Base-by-base conservation (phyloP, 2,888 invertebrate species). In the Orthosia cruda region DNA sequence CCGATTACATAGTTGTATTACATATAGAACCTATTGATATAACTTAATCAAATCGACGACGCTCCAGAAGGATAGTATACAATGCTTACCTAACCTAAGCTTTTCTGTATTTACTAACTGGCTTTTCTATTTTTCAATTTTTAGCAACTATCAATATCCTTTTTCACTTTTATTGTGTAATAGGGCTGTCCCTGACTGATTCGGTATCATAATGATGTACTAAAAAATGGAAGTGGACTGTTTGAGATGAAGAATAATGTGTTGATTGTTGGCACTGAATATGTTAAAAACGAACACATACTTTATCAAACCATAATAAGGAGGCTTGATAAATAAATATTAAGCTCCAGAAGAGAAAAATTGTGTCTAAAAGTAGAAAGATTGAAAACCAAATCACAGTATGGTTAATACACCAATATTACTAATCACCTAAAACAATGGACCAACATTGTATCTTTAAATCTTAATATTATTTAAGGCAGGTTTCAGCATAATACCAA, bases 321-420 rank as follows among this genome's bases (percentile, higher is more conserved):
- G 40, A 69, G 47, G 57, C 49, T 71, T 81, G 65, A 69, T 68
- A 47, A 64, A 32, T 76, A 65, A 84, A 83, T 63, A 77, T 65
- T 67, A 69, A 77, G 63, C 64, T 77, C 55, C 59, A 70, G 77
- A 73, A 84, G 74, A 77, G 64, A 73, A 79, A 77, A 77, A 79
- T 74, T 65, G 75, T 65, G 54, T 81, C 78, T 82, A 88, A 83
- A 85, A 71, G 62, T 73, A 69, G 62, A 65, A 77, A 71, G 57
- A 80, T 80, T 73, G 77, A 77, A 84, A 88, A 83, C 68, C 67
- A 83, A 87, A 87, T 87, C 88, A 88, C 85, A 87, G 85, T 77
- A 71, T 72, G 78, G 62, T 81, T 50, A 69, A 74, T 68, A 74
- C 70, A 80, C 75, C 68, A 79, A 74, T 77, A 58, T 15, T 77